Evolutionary conservation across 2,888 invertebrate species (phyloP), one percentile per base, ranked within the genome.

Genomic region (Drosophila mulleri): DNA sequence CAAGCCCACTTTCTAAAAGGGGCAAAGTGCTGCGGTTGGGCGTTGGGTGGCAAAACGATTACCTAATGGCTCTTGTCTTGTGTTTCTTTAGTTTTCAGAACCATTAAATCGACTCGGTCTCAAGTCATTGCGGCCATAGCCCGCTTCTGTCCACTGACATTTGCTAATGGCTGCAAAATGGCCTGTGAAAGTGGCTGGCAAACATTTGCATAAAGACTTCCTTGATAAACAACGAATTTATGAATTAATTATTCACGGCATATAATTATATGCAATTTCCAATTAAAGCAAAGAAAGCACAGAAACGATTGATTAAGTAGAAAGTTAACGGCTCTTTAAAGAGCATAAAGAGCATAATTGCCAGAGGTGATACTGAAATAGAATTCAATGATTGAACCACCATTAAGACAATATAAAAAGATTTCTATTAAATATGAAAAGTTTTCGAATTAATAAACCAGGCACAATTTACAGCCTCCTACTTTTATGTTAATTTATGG

Each of bases 101-200:
- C 12, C 47, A 60, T 35, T 39, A 59, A 71, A 66, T 63, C 63
- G 35, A 57, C 45, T 37, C 18, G 42, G 23, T 47, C 52, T 9
- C 68, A 47, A 57, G 45, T 56, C 44, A 52, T 60, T 53, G 39
- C 61, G 62, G 65, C 50, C 45, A 47, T 65, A 74, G 47, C 42
- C 59, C 26, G 60, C 11, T 52, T 45, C 47, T 44, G 64, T 35
- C 41, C 45, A 44, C 23, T 16, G 11, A 42, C 47, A 66, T 64
- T 67, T 65, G 70, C 66, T 62, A 75, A 75, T 74, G 65, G 32
- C 67, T 58, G 50, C 18, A 18, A 54, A 50, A 52, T 52, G 57
- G 61, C 37, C 41, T 53, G 62, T 68, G 59, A 67, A 73, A 73
- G 65, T 63, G 57, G 56, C 50, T 47, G 3, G 11, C 44, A 61